Conservation (phyloP, 2,797 vertebrate species). For the Lophotriccus pileatus region DNA sequence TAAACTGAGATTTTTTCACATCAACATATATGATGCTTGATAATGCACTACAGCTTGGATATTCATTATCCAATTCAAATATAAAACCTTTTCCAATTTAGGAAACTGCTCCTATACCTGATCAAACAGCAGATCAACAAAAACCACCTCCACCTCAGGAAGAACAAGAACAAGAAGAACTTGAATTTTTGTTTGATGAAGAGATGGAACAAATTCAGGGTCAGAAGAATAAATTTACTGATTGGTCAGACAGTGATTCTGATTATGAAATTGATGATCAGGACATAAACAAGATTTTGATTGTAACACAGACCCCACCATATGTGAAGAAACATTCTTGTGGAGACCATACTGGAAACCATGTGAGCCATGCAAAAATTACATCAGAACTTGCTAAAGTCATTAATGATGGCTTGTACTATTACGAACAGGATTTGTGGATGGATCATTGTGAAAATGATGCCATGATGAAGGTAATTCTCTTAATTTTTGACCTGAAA, state of each 20-base stretch:
- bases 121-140: slow-evolving; percentile 36
- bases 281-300: slow-evolving; percentile 92
- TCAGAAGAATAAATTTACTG: slow-evolving; percentile 84
- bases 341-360: slow-evolving; percentile 82
- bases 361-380: slow-evolving; percentile 81
- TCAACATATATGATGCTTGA: neutral
- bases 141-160: slow-evolving; percentile 40
- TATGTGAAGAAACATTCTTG: slow-evolving; percentile 84
- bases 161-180: slow-evolving; percentile 86
- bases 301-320: slow-evolving; percentile 91
- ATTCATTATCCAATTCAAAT: neutral
- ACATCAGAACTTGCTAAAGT: slow-evolving; percentile 87
- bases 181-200: slow-evolving; percentile 94
- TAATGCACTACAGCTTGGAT: neutral
- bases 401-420: slow-evolving; percentile 92
- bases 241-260: slow-evolving; percentile 87
- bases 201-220: slow-evolving; percentile 86
- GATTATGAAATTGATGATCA: slow-evolving; percentile 92
- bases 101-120: slow-evolving; percentile 24
- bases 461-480: slow-evolving; percentile 79
- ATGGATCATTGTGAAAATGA: slow-evolving; percentile 77
- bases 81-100: slow-evolving; percentile 20
- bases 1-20: neutral
- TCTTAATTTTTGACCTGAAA: neutral
- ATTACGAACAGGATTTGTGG: slow-evolving; percentile 93